Base-by-base conservation (phyloP, 2,888 invertebrate species). In the Diadegma fenestrale region DNA sequence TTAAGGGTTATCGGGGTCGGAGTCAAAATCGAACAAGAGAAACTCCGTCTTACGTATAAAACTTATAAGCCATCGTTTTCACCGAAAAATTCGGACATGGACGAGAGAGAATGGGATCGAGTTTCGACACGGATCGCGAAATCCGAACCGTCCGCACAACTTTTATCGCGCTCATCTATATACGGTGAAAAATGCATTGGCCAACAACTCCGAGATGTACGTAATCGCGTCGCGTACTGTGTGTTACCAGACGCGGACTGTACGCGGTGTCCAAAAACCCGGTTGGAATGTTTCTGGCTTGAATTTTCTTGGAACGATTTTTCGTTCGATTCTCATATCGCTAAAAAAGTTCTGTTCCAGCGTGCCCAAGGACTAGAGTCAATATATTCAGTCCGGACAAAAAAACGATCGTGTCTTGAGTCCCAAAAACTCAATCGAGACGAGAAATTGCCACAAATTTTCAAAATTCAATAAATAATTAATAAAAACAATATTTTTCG, bases 91-190 rank as follows among this genome's bases (percentile, higher is more conserved):
- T 77, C 80, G 76, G 48, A 41, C 51, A 26, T 66, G 30, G 0
- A n/a, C 58, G 30, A 6, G 48, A 71, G 64, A 76, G 82, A 82
- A 79, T 79, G 37, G 82, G 54, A 48, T 75, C 45, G 79, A 82
- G 82, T 85, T 85, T 85, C 85, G 79, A 85, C 79, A 82, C 71
- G 75, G 76, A 82, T 79, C 71, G 79, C 58, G 76, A 78, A 75
- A 68, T 79, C 75, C 58, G 76, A 72, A 30, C 71, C 79, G 79
- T 79, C 63, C 71, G 69, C 75, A 51, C 71, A 82, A 82, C 85
- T 85, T 81, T 81, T 81, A 81, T 85, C 81, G 73, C 68, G 43
- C 63, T 69, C 17, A 37, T 61, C 45, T 43, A 51, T 68, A 73
- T 73, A 43, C 33, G 0, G 43, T 82, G 85, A 82, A 85, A 68